A percentile compares a stretch with the other conserved stretches of the same genome.
These are phyloP conservation scores for Drosophila elegans DNA, from an alignment of 1,140 invertebrate genomes.

Conservation along the genomic window DNA sequence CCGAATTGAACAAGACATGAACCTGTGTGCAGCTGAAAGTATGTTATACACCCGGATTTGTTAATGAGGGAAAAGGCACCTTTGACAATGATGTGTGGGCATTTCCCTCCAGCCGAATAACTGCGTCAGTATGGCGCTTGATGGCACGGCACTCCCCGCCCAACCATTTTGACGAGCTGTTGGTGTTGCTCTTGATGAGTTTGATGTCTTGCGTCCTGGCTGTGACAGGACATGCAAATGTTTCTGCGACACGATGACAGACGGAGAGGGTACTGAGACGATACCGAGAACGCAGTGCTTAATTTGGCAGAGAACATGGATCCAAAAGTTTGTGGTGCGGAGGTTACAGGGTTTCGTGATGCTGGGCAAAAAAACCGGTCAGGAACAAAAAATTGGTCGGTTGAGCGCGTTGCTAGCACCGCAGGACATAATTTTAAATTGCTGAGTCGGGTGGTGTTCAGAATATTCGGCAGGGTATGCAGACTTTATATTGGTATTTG, in stretches of 20 bases:
- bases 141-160: conserved; percentile 3
- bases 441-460: conserved; percentile 40
- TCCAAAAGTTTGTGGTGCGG: conserved; percentile 52
- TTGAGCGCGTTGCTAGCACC: conserved; percentile 50
- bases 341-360: conserved; percentile 2
- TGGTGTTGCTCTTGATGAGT: conserved; percentile 75
- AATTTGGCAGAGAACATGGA: conserved; percentile 76
- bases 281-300: conserved; percentile 63
- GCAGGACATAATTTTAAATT: conserved; percentile 77
- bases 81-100: conserved; percentile 62
- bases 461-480: not conserved
- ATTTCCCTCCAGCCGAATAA: conserved; percentile 55
- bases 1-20: not conserved
- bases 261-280: conserved; percentile 2
- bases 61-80: conserved; percentile 23
- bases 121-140: conserved; percentile 56
- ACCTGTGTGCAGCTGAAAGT: not conserved
- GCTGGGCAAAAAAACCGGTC: conserved; percentile 9
- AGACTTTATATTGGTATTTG: not conserved
- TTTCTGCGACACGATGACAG: conserved; percentile 39
- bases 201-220: conserved; percentile 77
- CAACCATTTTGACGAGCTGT: conserved; percentile 10
- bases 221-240: conserved; percentile 82
- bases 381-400: conserved; percentile 32
- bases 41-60: conserved; percentile 18